Conservation (phyloP, 1,140 invertebrate species). For the Intoshia linei region DNA sequence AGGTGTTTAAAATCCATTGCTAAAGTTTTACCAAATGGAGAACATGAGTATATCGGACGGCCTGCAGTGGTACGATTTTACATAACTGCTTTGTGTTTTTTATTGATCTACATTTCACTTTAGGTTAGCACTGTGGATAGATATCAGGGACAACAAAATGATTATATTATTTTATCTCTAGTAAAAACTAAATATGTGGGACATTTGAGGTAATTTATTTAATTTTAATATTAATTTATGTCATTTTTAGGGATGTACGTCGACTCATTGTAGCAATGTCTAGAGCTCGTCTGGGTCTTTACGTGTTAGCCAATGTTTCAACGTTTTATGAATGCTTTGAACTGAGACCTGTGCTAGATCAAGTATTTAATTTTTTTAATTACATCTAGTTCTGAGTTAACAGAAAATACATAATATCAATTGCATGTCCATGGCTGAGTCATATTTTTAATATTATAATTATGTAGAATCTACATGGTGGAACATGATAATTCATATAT, state of each 20-base stretch:
- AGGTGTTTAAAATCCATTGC: slow-evolving; percentile 65
- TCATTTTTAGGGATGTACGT: slow-evolving; percentile 40
- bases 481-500: too few relatives aligned
- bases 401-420: background rate
- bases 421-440: slow-evolving; percentile 2
- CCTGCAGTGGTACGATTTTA: too few relatives aligned
- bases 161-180: slow-evolving; percentile 72
- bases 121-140: slow-evolving; percentile 63
- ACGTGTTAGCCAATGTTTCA: slow-evolving; percentile 60
- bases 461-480: background rate
- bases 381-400: too few relatives aligned
- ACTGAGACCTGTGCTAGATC: slow-evolving; percentile 60
- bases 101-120: too few relatives aligned
- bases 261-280: slow-evolving; percentile 89
- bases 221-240: too few relatives aligned
- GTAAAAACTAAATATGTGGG: slow-evolving; percentile 79
- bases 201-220: slow-evolving; percentile 33
- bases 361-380: too few relatives aligned
- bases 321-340: slow-evolving; percentile 87
- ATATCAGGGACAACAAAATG: slow-evolving; percentile 96
- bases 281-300: slow-evolving; percentile 70
- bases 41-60: too few relatives aligned
- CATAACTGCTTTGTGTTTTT: too few relatives aligned
- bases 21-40: too few relatives aligned
- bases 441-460: background rate